phyloP scores from a whole-genome alignment of 2,797 vertebrate species.

The Sebastes steindachneri region DNA sequence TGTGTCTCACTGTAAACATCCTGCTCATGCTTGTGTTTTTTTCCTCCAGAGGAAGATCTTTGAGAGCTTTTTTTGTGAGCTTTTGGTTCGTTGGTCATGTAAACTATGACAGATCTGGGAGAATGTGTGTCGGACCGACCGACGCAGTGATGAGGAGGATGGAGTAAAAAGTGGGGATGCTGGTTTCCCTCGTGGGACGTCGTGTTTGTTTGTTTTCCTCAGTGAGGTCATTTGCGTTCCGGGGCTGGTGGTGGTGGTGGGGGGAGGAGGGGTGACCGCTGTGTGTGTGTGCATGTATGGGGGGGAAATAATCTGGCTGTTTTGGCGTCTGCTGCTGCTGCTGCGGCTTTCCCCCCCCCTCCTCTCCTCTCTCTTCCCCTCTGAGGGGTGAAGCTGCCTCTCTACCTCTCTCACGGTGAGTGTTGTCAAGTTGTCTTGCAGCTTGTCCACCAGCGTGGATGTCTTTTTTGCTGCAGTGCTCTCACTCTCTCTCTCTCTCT shows the following conservation, averaged over 20 bases:
- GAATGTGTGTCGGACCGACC: constrained; percentile 5
- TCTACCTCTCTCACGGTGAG: constrained; percentile 69
- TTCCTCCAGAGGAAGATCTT: constrained; percentile 40
- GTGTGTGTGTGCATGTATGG: background rate
- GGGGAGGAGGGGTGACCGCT: constrained; percentile 11
- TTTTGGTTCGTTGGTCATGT: background rate
- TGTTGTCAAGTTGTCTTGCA: constrained; percentile 66
- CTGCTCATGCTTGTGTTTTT: constrained; percentile 52
- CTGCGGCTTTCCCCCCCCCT: constrained; percentile 32
- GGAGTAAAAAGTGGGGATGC: constrained; percentile 62
- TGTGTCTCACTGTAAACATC: constrained; percentile 66
- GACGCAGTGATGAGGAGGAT: constrained; percentile 43
- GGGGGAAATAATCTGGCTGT: constrained; percentile 40
- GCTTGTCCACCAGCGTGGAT: constrained; percentile 41
- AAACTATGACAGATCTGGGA: constrained; percentile 16
- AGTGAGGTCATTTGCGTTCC: constrained; percentile 43
- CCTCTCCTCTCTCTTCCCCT: constrained; percentile 2
- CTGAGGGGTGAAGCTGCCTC: constrained; percentile 61
- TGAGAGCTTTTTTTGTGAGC: constrained; percentile 28
- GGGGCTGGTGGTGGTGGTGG: constrained; percentile 12
- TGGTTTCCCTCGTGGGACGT: constrained; percentile 53
- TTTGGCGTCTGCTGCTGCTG: constrained; percentile 52
- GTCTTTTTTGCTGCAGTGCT: constrained; percentile 84
- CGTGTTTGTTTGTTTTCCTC: constrained; percentile 45
- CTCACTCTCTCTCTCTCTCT: constrained; percentile 9